Base-by-base conservation (phyloP, 2,113 vertebrate species). In the Physeter macrocephalus region DNA sequence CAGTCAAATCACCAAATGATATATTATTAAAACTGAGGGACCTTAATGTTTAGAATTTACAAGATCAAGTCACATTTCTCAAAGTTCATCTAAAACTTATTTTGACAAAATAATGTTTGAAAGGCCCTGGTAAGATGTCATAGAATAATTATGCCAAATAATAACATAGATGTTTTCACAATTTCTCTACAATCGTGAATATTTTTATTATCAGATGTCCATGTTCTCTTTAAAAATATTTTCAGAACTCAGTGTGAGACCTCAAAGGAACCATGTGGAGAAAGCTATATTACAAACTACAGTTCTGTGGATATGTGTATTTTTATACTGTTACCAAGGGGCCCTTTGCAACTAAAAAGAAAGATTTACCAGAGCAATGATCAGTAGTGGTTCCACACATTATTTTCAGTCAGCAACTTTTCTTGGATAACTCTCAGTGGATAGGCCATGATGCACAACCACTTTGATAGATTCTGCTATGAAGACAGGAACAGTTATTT, bases 401-500 rank as follows among this genome's bases (percentile, higher is more conserved):
- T 94, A 96, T 83, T 97, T 97, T 89, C 82, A 88, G 72, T 88
- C 86, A 93, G 66, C 31, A 81, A 2, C 43, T 92, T 97, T 92
- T 81, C 31, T 92, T 86, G 43, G 91, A 17, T 93, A 67, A 43
- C 52, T 96, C 89, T 92, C 49, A 43, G 8, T 1, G 66, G 52
- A 89, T 0, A 67, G 66, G 39, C 15, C 34, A 29, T 78, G 46
- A 81, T 29, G 34, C 49, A 90, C 1, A 41, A 61, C 5, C 43
- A 64, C 8, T 81, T 31, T 77, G 74, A 88, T 85, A 95, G 34
- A 81, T 95, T 92, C 21, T 36, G 4, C 92, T 96, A 59, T 69
- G 31, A 88, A 95, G 64, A 88, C 14, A 90, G 31, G 43, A 94
- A 39, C 21, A 90, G 71, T 87, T 41, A 74, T 75, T 90, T 54